These are phyloP conservation scores for Leptinotarsa haldemani DNA, from an alignment of 2,888 invertebrate genomes.

Conservation along the genomic window DNA sequence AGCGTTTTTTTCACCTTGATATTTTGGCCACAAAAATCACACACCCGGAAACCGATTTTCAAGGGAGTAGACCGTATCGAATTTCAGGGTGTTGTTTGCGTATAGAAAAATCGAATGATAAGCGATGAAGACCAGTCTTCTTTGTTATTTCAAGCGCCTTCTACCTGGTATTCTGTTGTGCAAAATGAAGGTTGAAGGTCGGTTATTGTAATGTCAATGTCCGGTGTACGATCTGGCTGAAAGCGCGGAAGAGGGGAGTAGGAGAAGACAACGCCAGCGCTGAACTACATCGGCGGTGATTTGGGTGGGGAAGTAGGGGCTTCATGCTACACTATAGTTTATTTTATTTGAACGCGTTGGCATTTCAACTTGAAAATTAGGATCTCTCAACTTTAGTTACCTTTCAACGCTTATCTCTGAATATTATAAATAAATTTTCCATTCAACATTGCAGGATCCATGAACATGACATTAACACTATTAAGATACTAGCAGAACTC, in stretches of 20 bases:
- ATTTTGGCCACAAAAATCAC: conserved; percentile 43
- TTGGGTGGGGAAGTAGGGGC: not conserved
- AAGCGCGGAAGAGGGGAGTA: conserved; percentile 38
- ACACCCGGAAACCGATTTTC: conserved; percentile 44
- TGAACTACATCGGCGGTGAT: conserved; percentile 21
- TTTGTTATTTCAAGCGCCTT: conserved; percentile 39
- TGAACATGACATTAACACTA: too few relatives aligned
- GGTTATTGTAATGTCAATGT: conserved; percentile 65
- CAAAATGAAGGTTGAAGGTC: conserved; percentile 65
- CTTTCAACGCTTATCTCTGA: too few relatives aligned
- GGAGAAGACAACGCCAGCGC: conserved; percentile 25
- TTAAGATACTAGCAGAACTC: too few relatives aligned
- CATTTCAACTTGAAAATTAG: not conserved
- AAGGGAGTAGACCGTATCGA: conserved; percentile 40
- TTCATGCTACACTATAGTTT: not conserved
- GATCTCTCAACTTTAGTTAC: not conserved
- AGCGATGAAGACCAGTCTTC: conserved; percentile 23
- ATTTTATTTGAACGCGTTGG: not conserved
- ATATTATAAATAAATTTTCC: too few relatives aligned
- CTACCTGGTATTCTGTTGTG: conserved; percentile 57
- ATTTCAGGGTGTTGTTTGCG: conserved; percentile 34
- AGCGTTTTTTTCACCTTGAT: conserved; percentile 45
- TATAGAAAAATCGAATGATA: conserved; percentile 25
- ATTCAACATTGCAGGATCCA: too few relatives aligned
- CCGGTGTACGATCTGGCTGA: conserved; percentile 57